These are phyloP conservation scores for Tringa solitaria DNA, from an alignment of 2,113 vertebrate genomes.

Conservation along the genomic window DNA sequence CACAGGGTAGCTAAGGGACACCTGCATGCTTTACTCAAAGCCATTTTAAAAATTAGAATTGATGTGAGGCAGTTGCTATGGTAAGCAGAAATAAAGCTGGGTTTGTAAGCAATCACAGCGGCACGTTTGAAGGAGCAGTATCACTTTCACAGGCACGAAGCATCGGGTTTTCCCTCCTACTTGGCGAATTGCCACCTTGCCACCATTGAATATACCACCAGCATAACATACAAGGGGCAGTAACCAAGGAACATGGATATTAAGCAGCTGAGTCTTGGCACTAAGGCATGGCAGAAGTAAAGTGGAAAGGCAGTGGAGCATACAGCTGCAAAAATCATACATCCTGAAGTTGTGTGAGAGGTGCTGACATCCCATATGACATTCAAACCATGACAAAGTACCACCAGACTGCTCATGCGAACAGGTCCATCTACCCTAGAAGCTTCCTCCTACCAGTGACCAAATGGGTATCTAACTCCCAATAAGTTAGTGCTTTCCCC, in stretches of 20 bases:
- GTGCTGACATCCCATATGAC: background rate
- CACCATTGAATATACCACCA: too few relatives aligned
- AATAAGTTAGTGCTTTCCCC: accelerated
- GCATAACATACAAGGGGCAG: background rate
- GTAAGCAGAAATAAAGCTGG: background rate
- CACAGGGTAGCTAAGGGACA: background rate
- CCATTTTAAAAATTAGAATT: background rate
- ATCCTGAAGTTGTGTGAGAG: background rate
- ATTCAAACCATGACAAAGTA: background rate
- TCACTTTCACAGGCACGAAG: background rate
- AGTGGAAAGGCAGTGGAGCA: background rate
- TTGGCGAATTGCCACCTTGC: too few relatives aligned
- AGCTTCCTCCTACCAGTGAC: background rate
- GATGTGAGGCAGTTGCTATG: background rate
- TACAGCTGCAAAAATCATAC: background rate
- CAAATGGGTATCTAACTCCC: background rate
- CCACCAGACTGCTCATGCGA: background rate
- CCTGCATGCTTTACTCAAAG: background rate
- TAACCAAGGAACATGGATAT: background rate
- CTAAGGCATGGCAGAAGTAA: background rate
- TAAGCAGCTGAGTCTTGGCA: background rate
- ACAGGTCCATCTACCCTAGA: background rate
- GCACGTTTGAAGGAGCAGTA: background rate
- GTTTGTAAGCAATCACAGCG: background rate
- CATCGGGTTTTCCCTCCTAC: background rate